phyloP scores from a whole-genome alignment of 2,797 vertebrate species.

The Poeciliopsis gracilis region DNA sequence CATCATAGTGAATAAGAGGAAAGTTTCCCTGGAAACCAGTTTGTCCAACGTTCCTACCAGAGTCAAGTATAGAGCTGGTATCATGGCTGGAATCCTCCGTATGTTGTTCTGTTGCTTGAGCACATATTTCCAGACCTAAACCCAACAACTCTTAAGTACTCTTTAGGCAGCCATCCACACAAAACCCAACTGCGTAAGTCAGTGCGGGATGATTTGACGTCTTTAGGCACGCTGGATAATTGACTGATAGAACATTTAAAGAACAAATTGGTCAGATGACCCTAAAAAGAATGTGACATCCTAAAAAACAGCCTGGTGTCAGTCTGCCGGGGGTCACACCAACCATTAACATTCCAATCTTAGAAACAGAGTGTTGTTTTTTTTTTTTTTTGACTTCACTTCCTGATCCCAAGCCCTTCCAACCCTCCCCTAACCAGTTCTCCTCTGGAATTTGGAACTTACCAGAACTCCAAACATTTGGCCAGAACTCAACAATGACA shows the following conservation, averaged over 20 bases:
- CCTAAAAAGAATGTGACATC: constrained; percentile 3
- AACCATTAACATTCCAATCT: constrained; percentile 70
- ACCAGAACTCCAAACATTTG: constrained; percentile 55
- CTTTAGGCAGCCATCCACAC: not conserved
- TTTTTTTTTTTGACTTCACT: constrained; percentile 33
- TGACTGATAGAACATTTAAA: constrained; percentile 12
- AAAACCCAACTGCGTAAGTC: not conserved
- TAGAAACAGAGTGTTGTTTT: constrained; percentile 62
- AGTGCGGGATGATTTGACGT: not conserved
- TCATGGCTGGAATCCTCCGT: not conserved
- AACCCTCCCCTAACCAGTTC: not conserved
- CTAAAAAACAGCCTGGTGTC: constrained; percentile 6
- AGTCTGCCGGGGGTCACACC: constrained; percentile 43
- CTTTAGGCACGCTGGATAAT: not conserved
- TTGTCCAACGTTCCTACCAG: not conserved
- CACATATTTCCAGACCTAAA: not conserved
- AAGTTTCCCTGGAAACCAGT: not conserved
- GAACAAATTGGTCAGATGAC: not conserved
- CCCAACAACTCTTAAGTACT: not conserved
- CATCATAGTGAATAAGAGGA: constrained; percentile 3
- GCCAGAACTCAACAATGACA: constrained; percentile 47
- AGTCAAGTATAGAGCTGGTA: not conserved
- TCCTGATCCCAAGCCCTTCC: constrained; percentile 45
- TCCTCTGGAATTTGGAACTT: constrained; percentile 66
- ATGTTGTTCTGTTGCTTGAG: not conserved